These are phyloP conservation scores for Siphamia tubifer DNA, from an alignment of 2,113 vertebrate species.

Conservation along the genomic window DNA sequence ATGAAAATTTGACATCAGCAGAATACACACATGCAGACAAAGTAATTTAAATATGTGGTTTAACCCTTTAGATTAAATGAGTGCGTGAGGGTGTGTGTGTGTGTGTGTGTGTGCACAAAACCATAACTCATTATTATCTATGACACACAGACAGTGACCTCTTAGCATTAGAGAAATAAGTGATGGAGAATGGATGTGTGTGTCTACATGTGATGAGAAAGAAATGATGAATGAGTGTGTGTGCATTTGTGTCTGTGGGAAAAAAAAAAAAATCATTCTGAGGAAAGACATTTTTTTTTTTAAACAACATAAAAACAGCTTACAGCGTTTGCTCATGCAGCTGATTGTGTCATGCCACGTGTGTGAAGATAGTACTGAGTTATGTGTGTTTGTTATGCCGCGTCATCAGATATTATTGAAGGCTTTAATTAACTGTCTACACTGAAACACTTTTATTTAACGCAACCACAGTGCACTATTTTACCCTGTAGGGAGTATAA, in stretches of 20 bases:
- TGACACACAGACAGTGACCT: conserved; percentile 41
- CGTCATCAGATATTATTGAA: conserved; percentile 18
- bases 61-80: conserved; percentile 3
- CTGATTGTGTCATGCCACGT: background rate
- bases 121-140: conserved; percentile 55
- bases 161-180: conserved; percentile 21
- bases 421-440: conserved; percentile 57
- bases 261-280: conserved; percentile 31
- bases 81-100: background rate
- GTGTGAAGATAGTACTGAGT: conserved; percentile 49
- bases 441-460: background rate
- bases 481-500: too few species aligned
- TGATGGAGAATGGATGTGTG: conserved; percentile 7
- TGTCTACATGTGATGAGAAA: background rate
- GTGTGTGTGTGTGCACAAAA: background rate
- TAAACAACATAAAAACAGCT: conserved; percentile 11
- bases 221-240: conserved; percentile 11
- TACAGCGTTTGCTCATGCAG: background rate
- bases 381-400: conserved; percentile 33
- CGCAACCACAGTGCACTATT: too few species aligned
- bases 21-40: background rate
- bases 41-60: conserved; percentile 20
- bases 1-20: conserved; percentile 46
- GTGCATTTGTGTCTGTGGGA: background rate
- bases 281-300: conserved; percentile 5